Evolutionary conservation across 2,888 invertebrate species (phyloP), one percentile per base, ranked within the genome.

Genomic region (Agriopis aurantiaria): DNA sequence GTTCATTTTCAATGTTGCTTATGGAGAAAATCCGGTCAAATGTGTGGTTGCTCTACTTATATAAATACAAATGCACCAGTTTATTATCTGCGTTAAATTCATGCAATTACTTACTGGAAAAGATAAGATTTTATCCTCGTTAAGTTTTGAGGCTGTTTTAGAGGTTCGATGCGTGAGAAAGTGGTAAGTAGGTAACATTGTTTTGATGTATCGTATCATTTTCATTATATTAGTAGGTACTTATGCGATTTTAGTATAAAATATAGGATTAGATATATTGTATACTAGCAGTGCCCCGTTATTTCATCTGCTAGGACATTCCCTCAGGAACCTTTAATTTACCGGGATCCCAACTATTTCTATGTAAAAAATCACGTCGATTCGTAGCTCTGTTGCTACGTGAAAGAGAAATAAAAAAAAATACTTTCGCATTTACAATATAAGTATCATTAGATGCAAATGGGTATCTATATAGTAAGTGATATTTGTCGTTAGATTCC

Each of bases 101-200:
- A 53, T 41, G 11, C 8, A 62, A 33, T 0, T 45, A 56, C 56
- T 69, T 52, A 58, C 61, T 65, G 69, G 69, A 69, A 69, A 57
- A 43, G 57, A 69, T 69, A 69, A 61, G 33, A 56, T 65, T 51
- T 62, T 49, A 69, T 69, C 11, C 12, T 46, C 41, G n/a, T 53
- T 45, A 53, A 43, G 8, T 17, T 41, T 63, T 52, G 12, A 41
- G 45, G 3, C 49, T 46, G 33, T 61, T 57, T 68, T 62, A 58
- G 57, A 48, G 17, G 59, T 52, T 41, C 3, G n/a, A 53, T 46
- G 41, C 48, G 52, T 68, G 48, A 68, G 63, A 68, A 63, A 63
- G 63, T 63, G 62, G 14, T 49, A 48, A 14, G 11, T 33, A 14
- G 2, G 10, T 33, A 14, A 41, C 14, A 43, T 57, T 51, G 17